Evolutionary conservation across 2,113 vertebrate species (phyloP), one percentile per base, ranked within the genome.

Genomic region (Zosterops japonicus): DNA sequence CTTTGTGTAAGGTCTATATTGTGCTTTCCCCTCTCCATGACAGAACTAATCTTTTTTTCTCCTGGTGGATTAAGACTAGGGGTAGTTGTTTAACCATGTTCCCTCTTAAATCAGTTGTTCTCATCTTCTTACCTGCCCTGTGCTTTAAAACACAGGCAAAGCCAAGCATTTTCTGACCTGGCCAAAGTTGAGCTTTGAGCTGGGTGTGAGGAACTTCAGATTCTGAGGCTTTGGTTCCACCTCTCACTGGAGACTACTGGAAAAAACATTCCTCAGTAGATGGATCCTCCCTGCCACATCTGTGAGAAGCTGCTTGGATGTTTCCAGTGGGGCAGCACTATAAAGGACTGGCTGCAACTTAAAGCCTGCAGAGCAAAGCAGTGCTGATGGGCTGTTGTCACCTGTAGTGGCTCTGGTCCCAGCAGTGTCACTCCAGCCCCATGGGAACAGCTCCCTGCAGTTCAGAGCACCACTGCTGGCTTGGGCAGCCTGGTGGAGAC

Each of bases 261-360:
- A 44, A 59, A 42, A 72, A 80, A 7, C 0, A 0, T 83, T 81
- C 24, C 52, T 31, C 17, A 9, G 23, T 31, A 71, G 67, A 18
- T 53, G 67, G 41, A n/a, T 41, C 47, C 28, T 91, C 14, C 27
- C 11, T 71, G 28, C 41, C 41, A 14, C 13, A 18, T 46, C n/a
- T 8, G 0, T 2, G 5, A 55, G 41, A 55, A 72, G 24, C 10
- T 68, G 46, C 31, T 61, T 36, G 42, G 23, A 2, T 79, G 14
- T 87, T 91, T 79, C 8, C 11, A 14, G 19, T 0, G 9, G 15
- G 15, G 53, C 36, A 18, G 19, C 2, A 0, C 49, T 60, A 23
- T 1, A 1, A 1, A 31, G 28, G 69, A 36, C 22, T 11, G 11
- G 27, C 27, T 69, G 50, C 19, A 7, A 0, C 17, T 11, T 46